Conservation (phyloP, 1,140 invertebrate species). For the Drosophila ambigua region DNA sequence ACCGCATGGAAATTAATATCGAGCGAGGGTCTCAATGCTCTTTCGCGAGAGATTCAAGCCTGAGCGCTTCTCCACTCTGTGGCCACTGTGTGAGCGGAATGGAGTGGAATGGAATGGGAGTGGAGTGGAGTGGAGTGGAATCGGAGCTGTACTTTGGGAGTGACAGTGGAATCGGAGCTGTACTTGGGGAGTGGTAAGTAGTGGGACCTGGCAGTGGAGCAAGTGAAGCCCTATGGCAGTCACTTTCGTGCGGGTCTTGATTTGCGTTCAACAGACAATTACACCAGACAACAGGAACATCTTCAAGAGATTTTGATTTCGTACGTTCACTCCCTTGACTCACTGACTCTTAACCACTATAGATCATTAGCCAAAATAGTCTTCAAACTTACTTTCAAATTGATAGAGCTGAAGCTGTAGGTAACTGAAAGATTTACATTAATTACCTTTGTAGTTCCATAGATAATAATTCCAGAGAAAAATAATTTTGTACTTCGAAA, state of each 20-base stretch:
- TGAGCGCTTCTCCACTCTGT: too few relatives aligned
- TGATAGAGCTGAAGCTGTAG: too few relatives aligned
- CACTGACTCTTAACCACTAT: background rate
- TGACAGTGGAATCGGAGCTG: slow-evolving; percentile 5
- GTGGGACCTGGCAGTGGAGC: background rate
- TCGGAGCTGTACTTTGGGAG: background rate
- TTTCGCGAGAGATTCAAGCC: slow-evolving; percentile 36
- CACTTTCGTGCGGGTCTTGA: slow-evolving; percentile 16
- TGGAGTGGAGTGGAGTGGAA: background rate
- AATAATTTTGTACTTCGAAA: too few relatives aligned
- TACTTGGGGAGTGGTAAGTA: background rate
- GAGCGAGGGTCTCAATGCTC: slow-evolving; percentile 32
- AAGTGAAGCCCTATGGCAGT: slow-evolving; percentile 1
- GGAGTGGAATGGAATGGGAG: background rate
- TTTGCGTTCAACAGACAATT: slow-evolving; percentile 6
- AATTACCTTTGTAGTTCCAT: too few relatives aligned
- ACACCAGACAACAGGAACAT: slow-evolving; percentile 10
- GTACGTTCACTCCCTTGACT: too few relatives aligned
- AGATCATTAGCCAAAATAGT: background rate
- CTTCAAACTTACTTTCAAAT: background rate
- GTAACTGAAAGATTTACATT: too few relatives aligned
- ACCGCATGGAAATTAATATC: slow-evolving; percentile 55
- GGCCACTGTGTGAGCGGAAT: slow-evolving; percentile 3
- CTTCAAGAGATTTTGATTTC: background rate
- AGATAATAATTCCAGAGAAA: too few relatives aligned